Evolutionary conservation across 2,113 vertebrate genomes (phyloP).

Genomic region (Paedocypris sp.): DNA sequence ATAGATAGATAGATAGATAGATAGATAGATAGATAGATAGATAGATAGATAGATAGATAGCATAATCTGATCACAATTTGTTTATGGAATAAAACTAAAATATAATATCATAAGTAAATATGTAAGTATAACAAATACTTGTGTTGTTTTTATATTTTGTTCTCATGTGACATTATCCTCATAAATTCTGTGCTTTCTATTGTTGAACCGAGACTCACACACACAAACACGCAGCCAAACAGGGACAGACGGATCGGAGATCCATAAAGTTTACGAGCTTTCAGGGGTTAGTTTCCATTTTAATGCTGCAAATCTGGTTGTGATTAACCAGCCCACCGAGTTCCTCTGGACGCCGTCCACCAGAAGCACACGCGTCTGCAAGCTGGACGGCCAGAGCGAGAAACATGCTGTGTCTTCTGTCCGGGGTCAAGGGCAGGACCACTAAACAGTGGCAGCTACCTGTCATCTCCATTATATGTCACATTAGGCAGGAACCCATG

Average conservation of each 20-base stretch:
- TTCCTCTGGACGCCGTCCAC: conserved; percentile 49
- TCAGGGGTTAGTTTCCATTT: conserved; percentile 54
- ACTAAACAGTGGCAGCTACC: conserved; percentile 31
- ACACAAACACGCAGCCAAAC: conserved; percentile 27
- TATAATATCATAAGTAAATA: no score
- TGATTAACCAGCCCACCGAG: conserved; percentile 55
- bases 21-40: no score
- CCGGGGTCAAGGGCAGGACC: conserved; percentile 15
- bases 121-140: no score
- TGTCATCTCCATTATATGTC: conserved; percentile 27
- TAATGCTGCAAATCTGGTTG: conserved; percentile 56
- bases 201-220: background rate
- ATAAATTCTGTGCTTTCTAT: no score
- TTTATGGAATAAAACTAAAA: no score
- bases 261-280: conserved; percentile 52
- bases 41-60: no score
- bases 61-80: no score
- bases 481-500: conserved; percentile 26
- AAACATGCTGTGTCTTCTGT: background rate
- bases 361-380: conserved; percentile 50
- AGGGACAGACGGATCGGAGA: background rate
- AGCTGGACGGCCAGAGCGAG: conserved; percentile 7
- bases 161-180: no score
- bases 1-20: no score
- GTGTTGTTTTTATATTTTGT: no score